phyloP scores from a whole-genome alignment of 30 jellyfish, hydroid and myxozoan genomes.

The Aurelia sp. region DNA sequence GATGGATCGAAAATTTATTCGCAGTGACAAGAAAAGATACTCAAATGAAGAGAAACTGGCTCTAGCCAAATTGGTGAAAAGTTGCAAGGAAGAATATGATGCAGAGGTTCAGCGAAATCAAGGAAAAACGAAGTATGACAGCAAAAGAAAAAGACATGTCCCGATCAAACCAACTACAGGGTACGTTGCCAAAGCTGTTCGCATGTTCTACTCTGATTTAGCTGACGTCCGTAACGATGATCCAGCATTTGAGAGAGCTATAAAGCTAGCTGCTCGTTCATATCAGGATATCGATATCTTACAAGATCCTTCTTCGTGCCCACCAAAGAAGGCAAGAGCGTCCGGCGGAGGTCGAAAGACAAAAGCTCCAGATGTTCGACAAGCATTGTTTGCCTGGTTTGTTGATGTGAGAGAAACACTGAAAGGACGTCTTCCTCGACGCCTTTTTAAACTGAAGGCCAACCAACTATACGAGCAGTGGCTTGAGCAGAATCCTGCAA shows the following conservation, averaged over 20 bases:
- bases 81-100: slow-evolving; percentile 29
- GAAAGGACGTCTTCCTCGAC: slow-evolving; percentile 73
- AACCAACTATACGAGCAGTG: slow-evolving; percentile 64
- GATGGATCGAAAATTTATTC: slow-evolving; percentile 30
- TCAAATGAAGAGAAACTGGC: slow-evolving; percentile 30
- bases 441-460: slow-evolving; percentile 58
- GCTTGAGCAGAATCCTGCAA: slow-evolving; percentile 55
- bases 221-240: slow-evolving; percentile 57
- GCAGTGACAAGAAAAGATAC: slow-evolving; percentile 28
- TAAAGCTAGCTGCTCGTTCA: slow-evolving; percentile 75
- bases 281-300: neutral
- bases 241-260: slow-evolving; percentile 63
- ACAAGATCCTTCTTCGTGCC: slow-evolving; percentile 42
- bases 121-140: slow-evolving; percentile 47
- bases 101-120: neutral
- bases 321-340: too few species aligned
- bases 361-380: too few species aligned
- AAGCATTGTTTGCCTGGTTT: too few species aligned
- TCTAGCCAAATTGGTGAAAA: slow-evolving; percentile 30
- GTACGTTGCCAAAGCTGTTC: slow-evolving; percentile 76
- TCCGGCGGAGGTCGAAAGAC: too few species aligned
- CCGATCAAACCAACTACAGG: slow-evolving; percentile 55
- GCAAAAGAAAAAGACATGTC: slow-evolving; percentile 54
- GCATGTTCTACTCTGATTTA: slow-evolving; percentile 75
- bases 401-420: slow-evolving; percentile 64